Evolutionary conservation across 1,140 invertebrate genomes (phyloP), one percentile per base, ranked within the genome.

Genomic region (Parapsyche elsis): DNA sequence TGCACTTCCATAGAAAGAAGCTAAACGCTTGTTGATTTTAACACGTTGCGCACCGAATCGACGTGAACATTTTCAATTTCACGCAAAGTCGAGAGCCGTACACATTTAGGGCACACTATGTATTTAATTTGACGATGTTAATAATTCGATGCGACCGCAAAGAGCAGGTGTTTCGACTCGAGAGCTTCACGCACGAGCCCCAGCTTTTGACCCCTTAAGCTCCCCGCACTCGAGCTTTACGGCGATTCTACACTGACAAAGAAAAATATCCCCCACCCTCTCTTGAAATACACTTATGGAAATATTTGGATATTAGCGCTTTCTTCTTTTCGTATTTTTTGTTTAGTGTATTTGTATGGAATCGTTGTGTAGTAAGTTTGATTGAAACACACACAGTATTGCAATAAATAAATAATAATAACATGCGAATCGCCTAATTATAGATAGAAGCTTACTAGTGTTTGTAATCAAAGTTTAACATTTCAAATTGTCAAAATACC

Each of bases 161-260:
- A 19, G 38, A 46, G 38, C 45, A 70, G 38, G 77, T 71, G 77
- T 78, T 71, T 53, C 10, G 57, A 14, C 64, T 78, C 19, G 77
- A 59, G 38, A 53, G 64, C 67, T 21, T 78, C 53, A 59, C 30
- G 67, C 77, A 78, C 77, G 77, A 78, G 77, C 67, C 53, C 16
- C 59, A 57, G 77, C 64, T 78, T 78, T 78, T 71, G 73, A 57
- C 73, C 44, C 71, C 73, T 46, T 59, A 57, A 74, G 14, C 14
- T 24, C 73, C 73, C 73, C 16, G 21, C 14, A 12, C 21, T 46
- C 14, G 38, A 45, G 16, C 16, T 53, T 53, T 53, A 46, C 45
- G 45, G 16, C 49, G 49, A 12, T 53, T 53, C 49, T 10, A 53
- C 49, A 67, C 21, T 9, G 30, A 38, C 30, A 38, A 38, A 38